phyloP scores from a whole-genome alignment of 2,888 invertebrate genomes.

The Theodoxus fluviatilis region DNA sequence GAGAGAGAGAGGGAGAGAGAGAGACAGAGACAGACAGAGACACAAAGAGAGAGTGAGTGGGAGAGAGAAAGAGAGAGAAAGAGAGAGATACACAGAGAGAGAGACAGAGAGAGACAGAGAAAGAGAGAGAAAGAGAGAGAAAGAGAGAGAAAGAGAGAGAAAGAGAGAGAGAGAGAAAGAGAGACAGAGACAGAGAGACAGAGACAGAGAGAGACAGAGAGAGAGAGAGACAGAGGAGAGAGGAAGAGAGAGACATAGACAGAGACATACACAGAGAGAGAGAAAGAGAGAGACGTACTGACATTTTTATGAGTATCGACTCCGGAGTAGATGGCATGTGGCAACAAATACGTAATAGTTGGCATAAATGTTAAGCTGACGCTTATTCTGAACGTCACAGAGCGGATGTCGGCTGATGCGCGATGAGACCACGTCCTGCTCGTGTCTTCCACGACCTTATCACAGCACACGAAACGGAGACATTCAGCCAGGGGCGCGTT shows the following conservation, averaged over 20 bases:
- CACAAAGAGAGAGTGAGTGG: background rate
- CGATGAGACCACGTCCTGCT: too few species aligned
- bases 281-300: background rate
- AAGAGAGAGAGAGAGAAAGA: background rate
- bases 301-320: too few species aligned
- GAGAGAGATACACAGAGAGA: background rate
- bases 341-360: too few species aligned
- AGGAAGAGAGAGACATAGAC: background rate
- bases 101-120: background rate
- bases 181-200: background rate
- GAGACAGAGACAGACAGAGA: background rate
- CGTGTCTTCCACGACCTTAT: too few species aligned
- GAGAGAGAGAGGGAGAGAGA: conserved; percentile 7
- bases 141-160: background rate
- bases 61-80: background rate
- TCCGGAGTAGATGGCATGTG: too few species aligned
- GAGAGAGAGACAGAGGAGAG: background rate
- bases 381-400: too few species aligned
- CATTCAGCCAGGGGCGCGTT: too few species aligned
- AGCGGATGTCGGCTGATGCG: too few species aligned
- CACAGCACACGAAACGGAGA: too few species aligned
- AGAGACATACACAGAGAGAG: background rate
- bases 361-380: too few species aligned
- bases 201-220: background rate
- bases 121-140: background rate